Conservation (phyloP, 2,888 invertebrate genomes). For the Agonopterix alstromeriana region DNA sequence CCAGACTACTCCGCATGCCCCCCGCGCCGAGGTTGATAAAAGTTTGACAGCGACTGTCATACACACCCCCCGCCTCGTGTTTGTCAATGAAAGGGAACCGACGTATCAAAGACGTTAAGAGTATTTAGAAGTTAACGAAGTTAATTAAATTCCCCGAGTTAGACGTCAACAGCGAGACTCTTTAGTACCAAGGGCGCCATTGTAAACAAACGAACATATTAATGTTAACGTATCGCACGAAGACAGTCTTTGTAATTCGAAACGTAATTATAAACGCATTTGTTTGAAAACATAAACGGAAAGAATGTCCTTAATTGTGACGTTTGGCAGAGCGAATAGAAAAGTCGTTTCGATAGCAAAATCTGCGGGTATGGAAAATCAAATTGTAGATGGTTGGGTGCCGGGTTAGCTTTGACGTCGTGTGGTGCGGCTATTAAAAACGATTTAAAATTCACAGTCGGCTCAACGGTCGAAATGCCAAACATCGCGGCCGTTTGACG, state of each 20-base stretch:
- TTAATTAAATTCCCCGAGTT: constrained; percentile 73
- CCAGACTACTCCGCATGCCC: constrained; percentile 51
- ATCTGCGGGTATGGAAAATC: constrained; percentile 32
- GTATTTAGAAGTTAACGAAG: constrained; percentile 75
- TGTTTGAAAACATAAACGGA: constrained; percentile 33
- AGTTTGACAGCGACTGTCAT: constrained; percentile 68
- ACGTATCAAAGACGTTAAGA: constrained; percentile 74
- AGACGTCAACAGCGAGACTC: constrained; percentile 61
- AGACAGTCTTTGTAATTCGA: constrained; percentile 51
- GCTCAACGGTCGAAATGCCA: constrained; percentile 48
- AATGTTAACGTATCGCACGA: constrained; percentile 64
- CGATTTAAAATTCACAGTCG: constrained; percentile 74
- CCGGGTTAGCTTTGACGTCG: constrained; percentile 42
- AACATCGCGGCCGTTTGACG: constrained; percentile 57
- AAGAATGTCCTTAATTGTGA: constrained; percentile 18
- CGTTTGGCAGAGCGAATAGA: constrained; percentile 8
- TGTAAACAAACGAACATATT: constrained; percentile 68
- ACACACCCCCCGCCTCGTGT: constrained; percentile 52
- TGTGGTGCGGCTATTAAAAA: constrained; percentile 57
- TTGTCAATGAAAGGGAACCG: constrained; percentile 64
- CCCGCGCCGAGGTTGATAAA: constrained; percentile 49
- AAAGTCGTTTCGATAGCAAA: constrained; percentile 5
- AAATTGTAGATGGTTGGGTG: constrained; percentile 41
- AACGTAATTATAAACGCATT: constrained; percentile 55
- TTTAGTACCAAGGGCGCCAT: constrained; percentile 66